These are phyloP conservation scores for Paradoxurus hermaphroditus DNA, from an alignment of 2,113 vertebrate genomes.

Conservation along the genomic window DNA sequence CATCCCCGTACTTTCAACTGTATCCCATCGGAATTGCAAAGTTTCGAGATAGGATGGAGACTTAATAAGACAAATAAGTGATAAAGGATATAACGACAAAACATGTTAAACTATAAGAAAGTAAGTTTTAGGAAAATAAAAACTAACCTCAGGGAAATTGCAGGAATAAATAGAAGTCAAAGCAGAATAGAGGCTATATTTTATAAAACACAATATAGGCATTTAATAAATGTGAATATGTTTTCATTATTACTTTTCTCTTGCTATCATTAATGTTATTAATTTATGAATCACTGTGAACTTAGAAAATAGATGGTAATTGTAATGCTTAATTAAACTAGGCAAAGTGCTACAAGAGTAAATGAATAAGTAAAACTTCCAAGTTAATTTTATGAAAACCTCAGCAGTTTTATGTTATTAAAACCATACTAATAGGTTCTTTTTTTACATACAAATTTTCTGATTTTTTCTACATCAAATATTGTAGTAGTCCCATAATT, in stretches of 20 bases:
- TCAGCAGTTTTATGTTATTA: slow-evolving; percentile 62
- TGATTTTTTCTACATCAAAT: slow-evolving; percentile 16
- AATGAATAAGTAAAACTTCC: slow-evolving; percentile 63
- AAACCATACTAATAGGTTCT: not conserved
- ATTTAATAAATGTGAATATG: slow-evolving; percentile 54
- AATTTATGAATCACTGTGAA: slow-evolving; percentile 68
- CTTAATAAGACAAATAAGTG: not conserved
- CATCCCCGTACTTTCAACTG: not conserved
- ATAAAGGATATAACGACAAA: not conserved
- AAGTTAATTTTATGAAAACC: slow-evolving; percentile 66
- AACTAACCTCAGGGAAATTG: not conserved
- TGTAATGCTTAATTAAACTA: slow-evolving; percentile 73
- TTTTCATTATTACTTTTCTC: slow-evolving; percentile 61
- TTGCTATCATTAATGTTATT: slow-evolving; percentile 64
- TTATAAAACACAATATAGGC: not conserved
- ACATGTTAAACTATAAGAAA: not conserved
- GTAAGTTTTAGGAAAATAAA: not conserved
- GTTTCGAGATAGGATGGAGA: not conserved
- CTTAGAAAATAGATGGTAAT: slow-evolving; percentile 61
- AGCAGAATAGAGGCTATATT: not conserved
- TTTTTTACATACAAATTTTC: slow-evolving; percentile 32
- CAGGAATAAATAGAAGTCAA: not conserved
- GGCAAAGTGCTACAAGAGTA: slow-evolving; percentile 52
- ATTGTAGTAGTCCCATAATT: slow-evolving; percentile 4
- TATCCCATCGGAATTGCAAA: not conserved